Percentiles rank a stretch among this genome's conserved stretches.
Evolutionary conservation across 1,140 invertebrate genomes (phyloP).

Genomic region (Leptopilina boulardi): DNA sequence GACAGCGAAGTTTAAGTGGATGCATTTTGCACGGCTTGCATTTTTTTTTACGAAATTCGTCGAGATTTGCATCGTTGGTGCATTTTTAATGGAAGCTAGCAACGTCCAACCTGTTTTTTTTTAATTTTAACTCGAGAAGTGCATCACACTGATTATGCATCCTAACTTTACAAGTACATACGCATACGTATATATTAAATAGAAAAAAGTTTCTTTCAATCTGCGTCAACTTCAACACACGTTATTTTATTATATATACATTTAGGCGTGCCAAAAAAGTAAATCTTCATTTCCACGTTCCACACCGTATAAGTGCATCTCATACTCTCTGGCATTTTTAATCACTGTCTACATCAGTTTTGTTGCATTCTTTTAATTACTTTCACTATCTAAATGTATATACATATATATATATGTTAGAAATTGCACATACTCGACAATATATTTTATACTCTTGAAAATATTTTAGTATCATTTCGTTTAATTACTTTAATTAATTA

Average conservation of each 20-base stretch:
- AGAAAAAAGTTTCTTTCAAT: constrained; percentile 1
- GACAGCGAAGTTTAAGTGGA: constrained; percentile 44
- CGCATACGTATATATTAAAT: background rate
- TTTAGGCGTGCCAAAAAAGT: background rate
- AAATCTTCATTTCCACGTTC: background rate
- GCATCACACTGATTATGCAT: constrained; percentile 49
- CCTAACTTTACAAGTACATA: background rate
- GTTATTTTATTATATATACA: background rate
- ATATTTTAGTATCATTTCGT: no score
- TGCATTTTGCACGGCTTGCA: constrained; percentile 55
- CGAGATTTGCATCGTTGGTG: constrained; percentile 54
- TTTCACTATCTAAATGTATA: background rate
- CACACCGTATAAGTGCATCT: background rate
- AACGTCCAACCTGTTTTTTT: constrained; percentile 35
- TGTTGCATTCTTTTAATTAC: background rate
- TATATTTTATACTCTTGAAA: no score
- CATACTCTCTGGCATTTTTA: constrained; percentile 2
- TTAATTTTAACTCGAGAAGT: constrained; percentile 41
- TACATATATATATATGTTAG: no score
- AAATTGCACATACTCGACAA: no score
- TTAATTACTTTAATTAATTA: no score
- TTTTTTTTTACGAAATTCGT: constrained; percentile 47
- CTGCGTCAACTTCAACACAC: background rate
- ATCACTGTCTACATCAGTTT: background rate
- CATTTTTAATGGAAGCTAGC: constrained; percentile 53